phyloP scores from a whole-genome alignment of 2,888 invertebrate genomes.

The Zygaena filipendulae region DNA sequence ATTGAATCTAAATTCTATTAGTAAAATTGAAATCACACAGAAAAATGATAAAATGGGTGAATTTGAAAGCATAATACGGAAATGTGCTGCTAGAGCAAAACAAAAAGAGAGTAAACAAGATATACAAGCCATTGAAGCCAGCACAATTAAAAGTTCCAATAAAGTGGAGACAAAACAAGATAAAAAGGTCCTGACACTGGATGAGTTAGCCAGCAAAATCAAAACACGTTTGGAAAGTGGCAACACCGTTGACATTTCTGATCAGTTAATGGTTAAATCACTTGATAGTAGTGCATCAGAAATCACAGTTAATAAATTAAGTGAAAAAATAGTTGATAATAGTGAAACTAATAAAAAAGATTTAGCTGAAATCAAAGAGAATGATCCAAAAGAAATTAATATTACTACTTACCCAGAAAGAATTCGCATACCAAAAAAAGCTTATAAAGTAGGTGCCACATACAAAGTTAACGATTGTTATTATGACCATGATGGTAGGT shows the following conservation, averaged over 20 bases:
- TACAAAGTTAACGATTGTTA: constrained; percentile 83
- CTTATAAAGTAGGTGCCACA: constrained; percentile 71
- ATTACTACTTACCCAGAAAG: constrained; percentile 62
- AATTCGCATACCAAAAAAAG: constrained; percentile 76
- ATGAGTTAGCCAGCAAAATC: constrained; percentile 40
- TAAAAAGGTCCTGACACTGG: constrained; percentile 35
- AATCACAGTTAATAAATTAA: constrained; percentile 17
- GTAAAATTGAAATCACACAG: constrained; percentile 40
- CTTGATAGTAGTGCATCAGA: constrained; percentile 16
- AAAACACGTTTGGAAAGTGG: constrained; percentile 40
- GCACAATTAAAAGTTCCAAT: too few relatives aligned
- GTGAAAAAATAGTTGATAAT: constrained; percentile 30
- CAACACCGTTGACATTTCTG: constrained; percentile 32
- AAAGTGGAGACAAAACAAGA: too few relatives aligned
- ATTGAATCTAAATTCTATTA: constrained; percentile 35
- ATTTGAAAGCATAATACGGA: constrained; percentile 55
- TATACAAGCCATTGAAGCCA: too few relatives aligned
- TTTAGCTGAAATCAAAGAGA: constrained; percentile 26
- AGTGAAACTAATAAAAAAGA: constrained; percentile 20
- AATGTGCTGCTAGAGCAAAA: constrained; percentile 35
- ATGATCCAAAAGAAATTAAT: constrained; percentile 22
- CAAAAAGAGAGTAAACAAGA: too few relatives aligned
- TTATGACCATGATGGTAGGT: constrained; percentile 83
- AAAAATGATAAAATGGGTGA: constrained; percentile 42
- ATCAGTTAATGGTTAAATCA: constrained; percentile 38